Evolutionary conservation across 2,113 vertebrate genomes (phyloP).

Genomic region (Cacatua alba): DNA sequence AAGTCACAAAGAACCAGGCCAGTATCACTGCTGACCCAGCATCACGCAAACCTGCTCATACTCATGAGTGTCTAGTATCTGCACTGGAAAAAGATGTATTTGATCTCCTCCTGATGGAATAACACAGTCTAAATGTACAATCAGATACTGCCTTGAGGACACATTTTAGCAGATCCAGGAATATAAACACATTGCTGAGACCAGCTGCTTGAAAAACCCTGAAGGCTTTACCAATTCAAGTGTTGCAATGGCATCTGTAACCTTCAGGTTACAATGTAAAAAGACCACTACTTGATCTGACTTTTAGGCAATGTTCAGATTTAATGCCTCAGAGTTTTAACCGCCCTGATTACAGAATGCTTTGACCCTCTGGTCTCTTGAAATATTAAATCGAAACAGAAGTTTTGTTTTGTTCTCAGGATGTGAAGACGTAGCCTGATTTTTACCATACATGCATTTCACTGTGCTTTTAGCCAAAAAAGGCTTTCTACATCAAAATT

Average conservation of each 20-base stretch:
- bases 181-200: not conserved
- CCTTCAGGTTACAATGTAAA: not conserved
- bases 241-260: not conserved
- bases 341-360: not conserved
- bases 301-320: not conserved
- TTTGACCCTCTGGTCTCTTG: not conserved
- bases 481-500: not conserved
- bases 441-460: not conserved
- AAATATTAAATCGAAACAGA: not conserved
- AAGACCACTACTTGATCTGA: not conserved
- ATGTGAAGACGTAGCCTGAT: not conserved
- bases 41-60: not conserved
- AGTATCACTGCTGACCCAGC: not conserved
- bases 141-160: not conserved
- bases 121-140: not conserved
- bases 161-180: not conserved
- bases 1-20: not conserved
- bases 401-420: not conserved
- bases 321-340: not conserved
- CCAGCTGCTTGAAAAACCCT: not conserved
- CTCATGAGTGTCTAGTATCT: not conserved
- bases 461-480: not conserved
- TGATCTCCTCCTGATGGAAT: not conserved
- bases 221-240: not conserved
- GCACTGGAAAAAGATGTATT: not conserved